A percentile compares a stretch with the other conserved stretches of the same genome.
Conservation (phyloP, 2,797 vertebrate genomes). For the Cryptoblepharus egeriae region DNA sequence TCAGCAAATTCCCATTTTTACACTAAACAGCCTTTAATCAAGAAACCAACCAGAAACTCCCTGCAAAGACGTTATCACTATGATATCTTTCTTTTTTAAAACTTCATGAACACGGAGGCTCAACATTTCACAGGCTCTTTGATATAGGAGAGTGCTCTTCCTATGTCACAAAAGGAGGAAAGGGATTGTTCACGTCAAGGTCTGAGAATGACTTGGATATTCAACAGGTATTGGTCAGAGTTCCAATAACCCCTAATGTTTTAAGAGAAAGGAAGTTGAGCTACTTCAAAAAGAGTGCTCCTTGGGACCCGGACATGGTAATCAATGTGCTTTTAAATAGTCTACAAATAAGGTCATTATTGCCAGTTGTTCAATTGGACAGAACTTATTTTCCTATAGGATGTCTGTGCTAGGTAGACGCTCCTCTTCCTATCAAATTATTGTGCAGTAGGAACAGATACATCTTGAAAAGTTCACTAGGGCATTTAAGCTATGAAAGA, state of each 20-base stretch:
- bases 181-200: too few relatives aligned
- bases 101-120: not conserved
- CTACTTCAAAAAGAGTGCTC: not conserved
- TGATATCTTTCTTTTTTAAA: not conserved
- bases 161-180: not conserved
- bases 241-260: not conserved
- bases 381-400: not conserved
- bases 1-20: slow-evolving; percentile 53
- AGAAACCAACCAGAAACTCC: slow-evolving; percentile 62
- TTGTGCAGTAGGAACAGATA: not conserved
- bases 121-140: slow-evolving; percentile 2
- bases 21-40: slow-evolving; percentile 61
- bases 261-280: not conserved
- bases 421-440: not conserved
- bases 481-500: too few relatives aligned
- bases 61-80: slow-evolving; percentile 51
- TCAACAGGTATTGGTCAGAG: not conserved
- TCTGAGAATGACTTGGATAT: not conserved
- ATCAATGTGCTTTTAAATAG: not conserved
- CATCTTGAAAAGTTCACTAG: not conserved
- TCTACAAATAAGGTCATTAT: not conserved
- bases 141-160: not conserved
- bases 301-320: not conserved
- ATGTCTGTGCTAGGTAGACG: not conserved
- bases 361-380: not conserved